A percentile compares a stretch with the other conserved stretches of the same genome.
Conservation (phyloP, 2,113 vertebrate species). For the Macrotus californicus region DNA sequence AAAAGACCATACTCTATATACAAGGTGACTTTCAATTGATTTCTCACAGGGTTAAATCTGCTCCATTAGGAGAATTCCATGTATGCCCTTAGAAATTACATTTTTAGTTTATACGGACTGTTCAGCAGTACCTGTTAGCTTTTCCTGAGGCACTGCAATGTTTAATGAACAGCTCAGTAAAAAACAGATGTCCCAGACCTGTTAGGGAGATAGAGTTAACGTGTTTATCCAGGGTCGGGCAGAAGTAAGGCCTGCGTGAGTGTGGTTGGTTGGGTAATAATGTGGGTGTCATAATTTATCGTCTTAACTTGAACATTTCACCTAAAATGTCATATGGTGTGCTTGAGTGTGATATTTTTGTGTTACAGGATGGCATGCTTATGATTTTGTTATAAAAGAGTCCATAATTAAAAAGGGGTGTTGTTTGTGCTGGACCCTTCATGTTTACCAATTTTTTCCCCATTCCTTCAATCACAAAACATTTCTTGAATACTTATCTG, state of each 20-base stretch:
- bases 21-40: background rate
- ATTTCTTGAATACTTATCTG: background rate
- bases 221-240: too few relatives aligned
- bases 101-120: background rate
- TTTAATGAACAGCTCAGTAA: background rate
- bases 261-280: too few relatives aligned
- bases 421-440: too few relatives aligned
- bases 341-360: too few relatives aligned
- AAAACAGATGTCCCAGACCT: background rate
- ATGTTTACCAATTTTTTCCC: background rate
- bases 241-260: too few relatives aligned
- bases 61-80: background rate
- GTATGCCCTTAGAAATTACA: constrained; percentile 10
- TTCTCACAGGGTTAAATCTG: background rate
- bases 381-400: too few relatives aligned
- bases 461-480: background rate
- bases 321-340: too few relatives aligned
- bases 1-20: background rate
- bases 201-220: background rate
- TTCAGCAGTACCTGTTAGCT: background rate
- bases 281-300: too few relatives aligned
- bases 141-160: background rate
- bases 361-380: too few relatives aligned
- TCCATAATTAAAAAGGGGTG: too few relatives aligned
- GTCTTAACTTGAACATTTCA: too few relatives aligned